Percentiles rank a stretch among this genome's conserved stretches.
These are phyloP conservation scores for Drosophila suboccidentalis DNA, from an alignment of 2,888 invertebrate genomes.

Conservation along the genomic window DNA sequence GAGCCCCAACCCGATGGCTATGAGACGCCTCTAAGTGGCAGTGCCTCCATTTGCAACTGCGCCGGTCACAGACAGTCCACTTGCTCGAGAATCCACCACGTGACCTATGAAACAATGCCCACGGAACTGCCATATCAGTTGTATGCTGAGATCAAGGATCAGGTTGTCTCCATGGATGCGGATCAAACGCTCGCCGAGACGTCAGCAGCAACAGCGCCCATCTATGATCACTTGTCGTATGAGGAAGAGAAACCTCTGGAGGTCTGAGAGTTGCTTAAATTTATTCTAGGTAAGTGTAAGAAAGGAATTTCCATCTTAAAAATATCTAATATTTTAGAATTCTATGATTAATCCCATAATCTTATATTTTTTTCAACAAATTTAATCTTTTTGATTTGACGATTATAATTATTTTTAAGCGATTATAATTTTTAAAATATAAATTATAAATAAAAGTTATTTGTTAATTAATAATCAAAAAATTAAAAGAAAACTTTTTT, in stretches of 20 bases:
- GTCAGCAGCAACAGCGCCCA: conserved; percentile 40
- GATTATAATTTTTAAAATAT: too few relatives aligned
- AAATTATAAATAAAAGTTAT: too few relatives aligned
- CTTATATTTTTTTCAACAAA: too few relatives aligned
- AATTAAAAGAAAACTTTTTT: too few relatives aligned
- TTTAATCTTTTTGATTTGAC: too few relatives aligned
- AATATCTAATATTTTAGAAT: neutral
- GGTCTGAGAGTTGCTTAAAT: conserved; percentile 16
- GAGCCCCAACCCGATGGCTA: conserved; percentile 70
- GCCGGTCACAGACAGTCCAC: conserved; percentile 55
- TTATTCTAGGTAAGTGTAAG: neutral
- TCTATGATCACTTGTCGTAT: conserved; percentile 65
- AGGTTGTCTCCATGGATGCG: conserved; percentile 10
- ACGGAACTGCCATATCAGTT: conserved; percentile 74
- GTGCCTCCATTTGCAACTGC: conserved; percentile 79
- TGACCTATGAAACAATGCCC: conserved; percentile 81
- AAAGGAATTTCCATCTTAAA: neutral
- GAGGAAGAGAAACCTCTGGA: conserved; percentile 38
- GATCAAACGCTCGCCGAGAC: neutral
- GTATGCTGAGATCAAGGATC: conserved; percentile 82
- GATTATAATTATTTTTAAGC: too few relatives aligned
- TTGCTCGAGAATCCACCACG: conserved; percentile 71
- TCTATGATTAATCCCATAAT: too few relatives aligned
- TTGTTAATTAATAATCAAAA: too few relatives aligned
- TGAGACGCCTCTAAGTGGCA: conserved; percentile 80